Conservation (phyloP, 1,140 invertebrate genomes). For the Nasonia vitripennis region DNA sequence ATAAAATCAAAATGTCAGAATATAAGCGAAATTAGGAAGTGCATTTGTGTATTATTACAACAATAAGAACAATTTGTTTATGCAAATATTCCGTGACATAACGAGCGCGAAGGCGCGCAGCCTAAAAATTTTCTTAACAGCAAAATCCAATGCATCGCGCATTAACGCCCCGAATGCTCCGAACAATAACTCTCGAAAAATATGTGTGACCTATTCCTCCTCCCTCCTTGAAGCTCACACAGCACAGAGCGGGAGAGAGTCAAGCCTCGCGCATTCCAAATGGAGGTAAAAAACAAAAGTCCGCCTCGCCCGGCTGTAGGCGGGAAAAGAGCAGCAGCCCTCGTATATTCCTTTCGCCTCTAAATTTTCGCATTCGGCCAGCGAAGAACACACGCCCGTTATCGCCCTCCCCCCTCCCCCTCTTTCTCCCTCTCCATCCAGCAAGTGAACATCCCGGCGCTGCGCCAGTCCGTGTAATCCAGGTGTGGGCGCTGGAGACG, state of each 20-base stretch:
- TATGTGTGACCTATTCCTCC: background rate
- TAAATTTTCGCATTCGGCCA: background rate
- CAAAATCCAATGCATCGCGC: background rate
- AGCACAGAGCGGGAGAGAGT: too few relatives aligned
- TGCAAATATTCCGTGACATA: too few relatives aligned
- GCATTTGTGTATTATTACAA: too few relatives aligned
- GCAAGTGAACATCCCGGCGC: slow-evolving; percentile 3
- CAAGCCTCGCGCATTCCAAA: background rate
- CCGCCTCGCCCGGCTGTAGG: background rate
- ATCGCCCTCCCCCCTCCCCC: background rate
- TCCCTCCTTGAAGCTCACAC: background rate
- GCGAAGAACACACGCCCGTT: background rate
- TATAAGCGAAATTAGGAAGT: too few relatives aligned
- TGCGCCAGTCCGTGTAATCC: slow-evolving; percentile 61
- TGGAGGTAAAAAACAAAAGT: slow-evolving; percentile 14
- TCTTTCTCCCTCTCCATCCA: background rate
- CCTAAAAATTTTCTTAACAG: background rate
- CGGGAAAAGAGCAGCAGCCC: background rate
- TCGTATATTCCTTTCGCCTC: background rate
- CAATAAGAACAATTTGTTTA: too few relatives aligned
- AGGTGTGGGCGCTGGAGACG: slow-evolving; percentile 65
- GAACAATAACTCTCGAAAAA: background rate
- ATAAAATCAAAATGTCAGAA: too few relatives aligned
- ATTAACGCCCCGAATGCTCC: background rate
- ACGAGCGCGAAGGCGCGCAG: background rate